phyloP scores from a whole-genome alignment of 2,113 vertebrate genomes.

The Pedionomus torquatus region DNA sequence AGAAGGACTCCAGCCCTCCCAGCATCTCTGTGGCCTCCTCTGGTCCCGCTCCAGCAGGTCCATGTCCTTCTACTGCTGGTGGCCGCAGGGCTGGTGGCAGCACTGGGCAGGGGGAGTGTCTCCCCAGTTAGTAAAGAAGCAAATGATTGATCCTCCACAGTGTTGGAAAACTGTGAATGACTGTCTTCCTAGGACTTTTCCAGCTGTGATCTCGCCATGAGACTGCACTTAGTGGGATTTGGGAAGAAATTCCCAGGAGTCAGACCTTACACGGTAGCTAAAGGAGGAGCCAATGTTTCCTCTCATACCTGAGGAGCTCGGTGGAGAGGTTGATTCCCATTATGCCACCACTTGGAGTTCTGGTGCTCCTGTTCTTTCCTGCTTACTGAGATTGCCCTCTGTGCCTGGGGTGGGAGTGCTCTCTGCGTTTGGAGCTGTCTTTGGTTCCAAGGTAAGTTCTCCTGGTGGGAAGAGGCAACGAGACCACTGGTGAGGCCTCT shows the following conservation, averaged over 20 bases:
- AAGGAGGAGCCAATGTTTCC: neutral
- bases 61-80: neutral
- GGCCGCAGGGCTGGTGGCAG: neutral
- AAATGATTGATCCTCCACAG: neutral
- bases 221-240: neutral
- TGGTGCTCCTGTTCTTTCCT: neutral
- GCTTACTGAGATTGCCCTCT: neutral
- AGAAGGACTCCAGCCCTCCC: neutral
- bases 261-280: neutral
- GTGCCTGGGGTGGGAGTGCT: conserved; percentile 28
- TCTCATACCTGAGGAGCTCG: neutral
- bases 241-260: neutral
- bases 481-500: neutral
- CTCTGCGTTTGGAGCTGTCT: conserved; percentile 30
- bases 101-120: neutral
- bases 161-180: neutral
- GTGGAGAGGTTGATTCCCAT: neutral
- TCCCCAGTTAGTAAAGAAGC: neutral
- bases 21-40: neutral
- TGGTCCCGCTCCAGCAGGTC: neutral
- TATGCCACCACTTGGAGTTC: neutral
- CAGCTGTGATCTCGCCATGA: neutral
- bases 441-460: conserved; percentile 64
- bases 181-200: neutral
- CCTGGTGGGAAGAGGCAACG: neutral